Conservation (phyloP, 2,888 invertebrate genomes). For the Meiosimyza decipiens region DNA sequence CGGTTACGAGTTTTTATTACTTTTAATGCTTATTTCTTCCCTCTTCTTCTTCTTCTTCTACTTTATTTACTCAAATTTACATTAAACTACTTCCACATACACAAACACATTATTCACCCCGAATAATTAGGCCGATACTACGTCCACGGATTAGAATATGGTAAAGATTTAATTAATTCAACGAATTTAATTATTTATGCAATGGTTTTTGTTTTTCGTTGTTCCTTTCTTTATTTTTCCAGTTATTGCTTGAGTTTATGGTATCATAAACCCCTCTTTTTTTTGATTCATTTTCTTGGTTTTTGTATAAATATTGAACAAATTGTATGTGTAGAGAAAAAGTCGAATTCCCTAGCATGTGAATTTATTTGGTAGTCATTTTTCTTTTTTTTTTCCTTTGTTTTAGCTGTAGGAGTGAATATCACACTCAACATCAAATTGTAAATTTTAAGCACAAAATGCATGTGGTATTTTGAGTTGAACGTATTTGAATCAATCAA, state of each 20-base stretch:
- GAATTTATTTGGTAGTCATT: not conserved
- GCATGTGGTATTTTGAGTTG: too few species aligned
- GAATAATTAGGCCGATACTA: conserved; percentile 77
- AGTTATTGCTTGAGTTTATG: too few species aligned
- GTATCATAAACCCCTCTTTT: too few species aligned
- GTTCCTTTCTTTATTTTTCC: conserved; percentile 3
- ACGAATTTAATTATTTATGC: conserved; percentile 31
- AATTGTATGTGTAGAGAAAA: not conserved
- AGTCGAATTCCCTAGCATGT: conserved; percentile 6
- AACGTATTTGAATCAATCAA: too few species aligned
- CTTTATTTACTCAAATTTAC: conserved; percentile 33
- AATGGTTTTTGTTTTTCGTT: conserved; percentile 32
- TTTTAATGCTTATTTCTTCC: conserved; percentile 42
- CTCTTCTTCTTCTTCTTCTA: conserved; percentile 29
- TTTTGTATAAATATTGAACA: not conserved
- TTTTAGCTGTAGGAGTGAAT: too few species aligned
- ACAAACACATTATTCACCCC: conserved; percentile 40
- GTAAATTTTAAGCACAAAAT: too few species aligned
- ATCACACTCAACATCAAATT: too few species aligned
- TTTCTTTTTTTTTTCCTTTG: too few species aligned
- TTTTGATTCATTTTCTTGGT: not conserved
- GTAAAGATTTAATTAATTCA: conserved; percentile 73
- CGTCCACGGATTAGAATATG: conserved; percentile 93
- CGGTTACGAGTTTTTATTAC: not conserved
- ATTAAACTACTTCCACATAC: conserved; percentile 34